A percentile compares a stretch with the other conserved stretches of the same genome.
Conservation (phyloP, 2,888 invertebrate species). For the Kuschelorhynchus macadamiae region DNA sequence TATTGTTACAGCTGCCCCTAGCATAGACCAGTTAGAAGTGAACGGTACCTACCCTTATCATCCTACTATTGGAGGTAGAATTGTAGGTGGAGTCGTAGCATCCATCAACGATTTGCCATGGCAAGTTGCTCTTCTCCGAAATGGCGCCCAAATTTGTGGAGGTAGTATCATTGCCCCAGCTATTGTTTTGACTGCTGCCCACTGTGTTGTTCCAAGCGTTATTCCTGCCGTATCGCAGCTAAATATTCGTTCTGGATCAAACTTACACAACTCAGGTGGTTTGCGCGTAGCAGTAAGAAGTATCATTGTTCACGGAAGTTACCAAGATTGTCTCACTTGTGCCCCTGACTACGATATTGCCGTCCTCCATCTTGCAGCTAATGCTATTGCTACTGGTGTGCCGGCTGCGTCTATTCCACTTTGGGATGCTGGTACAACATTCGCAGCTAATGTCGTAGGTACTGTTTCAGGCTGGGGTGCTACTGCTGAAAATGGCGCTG, state of each 20-base stretch:
- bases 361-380: constrained; percentile 20
- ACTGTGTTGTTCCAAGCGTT: constrained; percentile 62
- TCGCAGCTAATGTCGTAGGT: constrained; percentile 14
- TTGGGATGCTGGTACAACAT: constrained; percentile 8
- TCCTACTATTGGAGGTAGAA: constrained; percentile 24
- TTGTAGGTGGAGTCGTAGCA: constrained; percentile 30
- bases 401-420: constrained; percentile 15
- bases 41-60: constrained; percentile 6
- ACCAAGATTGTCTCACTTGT: constrained; percentile 20
- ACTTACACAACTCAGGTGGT: constrained; percentile 30
- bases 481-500: constrained; percentile 1
- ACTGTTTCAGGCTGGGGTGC: constrained; percentile 31
- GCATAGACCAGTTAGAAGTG: constrained; percentile 6
- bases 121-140: constrained; percentile 70
- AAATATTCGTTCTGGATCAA: constrained; percentile 42
- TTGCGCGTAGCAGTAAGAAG: constrained; percentile 10
- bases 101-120: constrained; percentile 58
- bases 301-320: constrained; percentile 24
- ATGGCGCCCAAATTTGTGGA: constrained; percentile 70
- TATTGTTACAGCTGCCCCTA: constrained; percentile 26
- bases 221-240: constrained; percentile 26
- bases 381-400: constrained; percentile 20
- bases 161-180: constrained; percentile 69
- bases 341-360: constrained; percentile 45
- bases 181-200: constrained; percentile 71